A percentile compares a stretch with the other conserved stretches of the same genome.
phyloP scores from a whole-genome alignment of 2,113 vertebrate genomes.

The Psammodynastes pulverulentus region DNA sequence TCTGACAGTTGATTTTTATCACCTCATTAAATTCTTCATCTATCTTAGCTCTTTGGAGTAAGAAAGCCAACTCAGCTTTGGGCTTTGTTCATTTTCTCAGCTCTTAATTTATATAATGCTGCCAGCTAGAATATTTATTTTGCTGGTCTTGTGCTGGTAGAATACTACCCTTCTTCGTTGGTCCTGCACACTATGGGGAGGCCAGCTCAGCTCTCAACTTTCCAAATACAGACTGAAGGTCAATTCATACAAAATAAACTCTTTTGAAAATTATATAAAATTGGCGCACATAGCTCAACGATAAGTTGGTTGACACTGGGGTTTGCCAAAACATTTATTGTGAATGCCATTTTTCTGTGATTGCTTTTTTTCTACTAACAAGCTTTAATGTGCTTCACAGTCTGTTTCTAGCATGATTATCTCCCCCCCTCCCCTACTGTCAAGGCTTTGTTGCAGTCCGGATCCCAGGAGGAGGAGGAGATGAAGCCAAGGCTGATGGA shows the following conservation, averaged over 20 bases:
- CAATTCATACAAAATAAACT: not conserved
- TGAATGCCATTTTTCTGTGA: not conserved
- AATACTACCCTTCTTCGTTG: too few relatives aligned
- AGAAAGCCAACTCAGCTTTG: not conserved
- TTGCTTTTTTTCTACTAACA: not conserved
- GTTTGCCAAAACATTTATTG: not conserved
- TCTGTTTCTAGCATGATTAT: not conserved
- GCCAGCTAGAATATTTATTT: not conserved
- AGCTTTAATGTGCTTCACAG: not conserved
- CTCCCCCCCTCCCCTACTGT: too few relatives aligned
- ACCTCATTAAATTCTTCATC: not conserved
- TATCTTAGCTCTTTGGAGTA: not conserved
- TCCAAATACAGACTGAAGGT: not conserved
- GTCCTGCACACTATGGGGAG: not conserved
- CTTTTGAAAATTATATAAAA: not conserved
- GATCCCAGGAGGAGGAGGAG: too few relatives aligned
- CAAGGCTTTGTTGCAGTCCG: too few relatives aligned
- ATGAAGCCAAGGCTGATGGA: too few relatives aligned
- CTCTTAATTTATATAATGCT: not conserved
- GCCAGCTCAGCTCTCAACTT: not conserved
- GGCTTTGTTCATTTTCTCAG: not conserved
- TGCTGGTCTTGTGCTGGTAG: too few relatives aligned
- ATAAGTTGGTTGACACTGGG: not conserved
- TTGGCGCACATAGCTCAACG: not conserved
- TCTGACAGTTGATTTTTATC: not conserved